Conservation (phyloP, 2,113 vertebrate genomes). For the Clarias macrocephalus region DNA sequence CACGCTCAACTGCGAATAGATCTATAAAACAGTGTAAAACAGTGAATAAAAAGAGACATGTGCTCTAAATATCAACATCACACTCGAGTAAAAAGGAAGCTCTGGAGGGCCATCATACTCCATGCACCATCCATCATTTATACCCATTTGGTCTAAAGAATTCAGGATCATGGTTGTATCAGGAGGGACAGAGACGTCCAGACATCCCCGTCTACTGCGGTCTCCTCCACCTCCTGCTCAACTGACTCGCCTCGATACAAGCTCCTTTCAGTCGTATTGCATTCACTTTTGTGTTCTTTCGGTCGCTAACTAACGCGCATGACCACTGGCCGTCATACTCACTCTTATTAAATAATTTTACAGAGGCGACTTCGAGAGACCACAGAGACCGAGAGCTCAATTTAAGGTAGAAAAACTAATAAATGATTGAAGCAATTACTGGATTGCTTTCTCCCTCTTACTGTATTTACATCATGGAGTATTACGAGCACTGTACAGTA, state of each 20-base stretch:
- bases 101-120: background rate
- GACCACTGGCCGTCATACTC: background rate
- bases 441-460: background rate
- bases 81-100: background rate
- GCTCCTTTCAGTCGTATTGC: too few relatives aligned
- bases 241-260: too few relatives aligned
- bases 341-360: slow-evolving; percentile 29
- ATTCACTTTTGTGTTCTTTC: too few relatives aligned
- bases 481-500: background rate
- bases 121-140: too few relatives aligned
- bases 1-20: background rate
- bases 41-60: background rate
- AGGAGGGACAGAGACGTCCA: too few relatives aligned
- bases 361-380: too few relatives aligned
- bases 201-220: too few relatives aligned
- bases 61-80: background rate
- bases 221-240: too few relatives aligned
- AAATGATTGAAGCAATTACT: background rate
- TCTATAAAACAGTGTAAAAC: background rate
- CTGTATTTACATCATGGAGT: background rate
- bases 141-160: too few relatives aligned
- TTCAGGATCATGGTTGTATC: too few relatives aligned
- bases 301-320: too few relatives aligned
- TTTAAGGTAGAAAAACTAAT: background rate
- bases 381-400: slow-evolving; percentile 23